These are phyloP conservation scores for Mandrillus leucophaeus DNA, from an alignment of 2,113 vertebrate species.

Conservation along the genomic window DNA sequence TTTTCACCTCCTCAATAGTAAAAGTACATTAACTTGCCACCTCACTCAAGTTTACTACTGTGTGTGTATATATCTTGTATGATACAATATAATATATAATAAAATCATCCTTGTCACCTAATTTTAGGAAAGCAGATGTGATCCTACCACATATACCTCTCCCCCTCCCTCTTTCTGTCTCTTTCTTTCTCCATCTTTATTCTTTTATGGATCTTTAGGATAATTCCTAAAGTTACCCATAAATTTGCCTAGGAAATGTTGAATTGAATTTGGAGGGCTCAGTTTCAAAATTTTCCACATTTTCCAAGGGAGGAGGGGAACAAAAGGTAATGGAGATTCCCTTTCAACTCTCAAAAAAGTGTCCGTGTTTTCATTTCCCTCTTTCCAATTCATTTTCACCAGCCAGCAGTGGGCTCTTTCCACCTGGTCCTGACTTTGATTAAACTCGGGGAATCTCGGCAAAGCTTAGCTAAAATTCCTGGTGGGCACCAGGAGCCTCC, in stretches of 20 bases:
- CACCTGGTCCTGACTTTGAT: not conserved
- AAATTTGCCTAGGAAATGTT: not conserved
- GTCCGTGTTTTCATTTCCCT: not conserved
- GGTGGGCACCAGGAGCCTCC: too few species aligned
- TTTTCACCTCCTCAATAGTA: not conserved
- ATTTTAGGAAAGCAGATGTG: not conserved
- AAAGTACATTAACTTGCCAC: not conserved
- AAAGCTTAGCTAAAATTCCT: not conserved
- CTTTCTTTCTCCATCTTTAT: not conserved
- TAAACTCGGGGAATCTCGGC: fast-evolving
- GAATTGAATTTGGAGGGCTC: not conserved
- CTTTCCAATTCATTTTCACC: not conserved
- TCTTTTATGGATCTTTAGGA: not conserved
- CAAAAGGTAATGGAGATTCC: not conserved
- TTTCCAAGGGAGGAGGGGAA: not conserved
- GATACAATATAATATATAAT: not conserved
- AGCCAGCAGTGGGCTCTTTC: too few species aligned
- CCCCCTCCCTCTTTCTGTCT: not conserved
- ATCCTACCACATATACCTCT: not conserved
- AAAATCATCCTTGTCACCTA: not conserved
- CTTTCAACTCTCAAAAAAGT: not conserved
- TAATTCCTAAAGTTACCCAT: not conserved
- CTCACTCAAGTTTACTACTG: not conserved
- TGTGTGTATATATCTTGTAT: not conserved
- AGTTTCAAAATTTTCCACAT: not conserved